These are phyloP conservation scores for Cacajao melanocephalus DNA, from an alignment of 2,797 vertebrate species.

Conservation along the genomic window DNA sequence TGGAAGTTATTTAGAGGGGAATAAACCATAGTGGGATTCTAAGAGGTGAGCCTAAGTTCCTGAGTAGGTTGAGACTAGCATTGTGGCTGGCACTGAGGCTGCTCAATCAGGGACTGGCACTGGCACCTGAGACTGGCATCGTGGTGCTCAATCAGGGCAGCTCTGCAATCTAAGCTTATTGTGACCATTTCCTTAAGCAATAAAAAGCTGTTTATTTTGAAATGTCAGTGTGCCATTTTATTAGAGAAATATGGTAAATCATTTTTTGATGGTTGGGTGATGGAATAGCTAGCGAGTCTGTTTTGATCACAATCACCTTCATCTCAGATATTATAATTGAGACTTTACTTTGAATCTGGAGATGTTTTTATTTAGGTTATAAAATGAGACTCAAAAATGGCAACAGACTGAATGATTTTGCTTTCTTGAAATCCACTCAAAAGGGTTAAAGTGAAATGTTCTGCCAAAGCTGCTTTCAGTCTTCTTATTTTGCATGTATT, in stretches of 20 bases:
- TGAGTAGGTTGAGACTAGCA: neutral
- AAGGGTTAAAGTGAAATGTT: neutral
- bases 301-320: neutral
- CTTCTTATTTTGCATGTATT: conserved; percentile 9
- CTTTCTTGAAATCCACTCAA: neutral
- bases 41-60: neutral
- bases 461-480: neutral
- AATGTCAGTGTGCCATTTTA: neutral
- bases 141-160: neutral
- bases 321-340: neutral
- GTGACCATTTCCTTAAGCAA: neutral
- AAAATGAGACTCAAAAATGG: neutral
- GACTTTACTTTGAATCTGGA: conserved; percentile 26
- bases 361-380: neutral
- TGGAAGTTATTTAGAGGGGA: neutral
- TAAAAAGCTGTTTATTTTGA: conserved; percentile 5
- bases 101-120: neutral
- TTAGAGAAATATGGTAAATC: neutral
- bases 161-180: neutral
- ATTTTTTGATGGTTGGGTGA: neutral
- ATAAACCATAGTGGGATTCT: neutral
- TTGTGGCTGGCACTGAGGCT: neutral
- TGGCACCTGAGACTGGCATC: neutral
- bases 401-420: neutral
- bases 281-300: neutral